Evolutionary conservation across 2,888 invertebrate genomes (phyloP), one percentile per base, ranked within the genome.

Genomic region (Entomobrya multifasciata): DNA sequence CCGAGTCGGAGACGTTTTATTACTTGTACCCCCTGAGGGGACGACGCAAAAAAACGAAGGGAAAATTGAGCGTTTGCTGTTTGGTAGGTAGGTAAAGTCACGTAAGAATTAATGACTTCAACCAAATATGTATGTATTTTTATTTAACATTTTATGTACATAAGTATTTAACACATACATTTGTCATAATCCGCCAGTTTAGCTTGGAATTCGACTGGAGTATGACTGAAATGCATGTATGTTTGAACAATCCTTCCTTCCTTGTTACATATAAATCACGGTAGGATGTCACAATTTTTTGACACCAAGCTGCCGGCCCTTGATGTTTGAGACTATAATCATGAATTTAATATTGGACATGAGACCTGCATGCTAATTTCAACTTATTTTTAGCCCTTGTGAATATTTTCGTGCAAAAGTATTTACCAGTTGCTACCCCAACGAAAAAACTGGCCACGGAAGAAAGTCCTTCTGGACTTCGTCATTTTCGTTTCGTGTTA

Each of bases 341-440:
- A 52, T 20, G 13, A 25, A n/a, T 27, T 20, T 72, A 55, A 15
- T 81, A 22, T 72, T 17, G 30, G 52, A 10, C 8, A 27, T 57
- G n/a, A 52, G 67, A 17, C 41, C 20, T 57, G 70, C 72, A 80
- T 80, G 65, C 80, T 80, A 36, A 80, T 80, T 65, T 22, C 20
- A 22, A 52, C 30, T 20, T 65, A 1, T 30, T 15, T 13, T 15
- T 60, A 15, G 60, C 20, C 11, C 55, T 8, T 20, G 55, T 55
- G 22, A 55, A 11, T n/a, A 8, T 15, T 60, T 55, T 22, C 25
- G 2, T 36, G 70, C 80, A 80, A 80, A 55, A 70, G 25, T 30
- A 62, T 25, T 13, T 25, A n/a, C 11, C 27, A 52, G 25, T 20
- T 30, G 15, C 41, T n/a, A 57, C 30, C 0, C 25, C 25, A 65